Conservation (phyloP, 2,113 vertebrate species). For the Ameiurus melas region DNA sequence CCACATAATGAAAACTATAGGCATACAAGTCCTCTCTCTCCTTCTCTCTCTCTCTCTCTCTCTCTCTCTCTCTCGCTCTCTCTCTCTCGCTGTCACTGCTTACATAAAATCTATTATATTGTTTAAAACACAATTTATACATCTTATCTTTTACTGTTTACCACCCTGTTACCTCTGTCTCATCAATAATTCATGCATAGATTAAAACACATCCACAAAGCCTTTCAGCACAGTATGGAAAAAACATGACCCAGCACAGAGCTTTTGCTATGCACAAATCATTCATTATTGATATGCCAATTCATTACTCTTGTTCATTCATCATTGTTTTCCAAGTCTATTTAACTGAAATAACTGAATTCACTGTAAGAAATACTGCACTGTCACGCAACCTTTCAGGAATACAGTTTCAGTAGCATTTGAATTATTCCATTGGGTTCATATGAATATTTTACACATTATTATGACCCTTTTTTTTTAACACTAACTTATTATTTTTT, state of each 20-base stretch:
- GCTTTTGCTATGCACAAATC: no score
- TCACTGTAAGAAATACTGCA: background rate
- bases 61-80: constrained; percentile 29
- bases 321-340: background rate
- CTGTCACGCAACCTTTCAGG: background rate
- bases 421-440: background rate
- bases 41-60: constrained; percentile 20
- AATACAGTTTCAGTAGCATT: background rate
- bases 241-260: background rate
- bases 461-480: background rate
- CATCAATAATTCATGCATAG: constrained; percentile 2
- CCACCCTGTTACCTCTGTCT: background rate
- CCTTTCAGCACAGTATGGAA: background rate
- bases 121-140: background rate
- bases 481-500: background rate
- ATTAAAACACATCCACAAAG: constrained; percentile 11
- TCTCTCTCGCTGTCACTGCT: constrained; percentile 16
- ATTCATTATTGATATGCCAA: constrained; percentile 14
- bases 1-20: constrained; percentile 73
- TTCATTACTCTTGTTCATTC: constrained; percentile 6
- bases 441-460: background rate
- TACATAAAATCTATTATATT: background rate
- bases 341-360: background rate
- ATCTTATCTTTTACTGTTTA: background rate
- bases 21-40: constrained; percentile 50